A percentile compares a stretch with the other conserved stretches of the same genome.
Conservation (phyloP, 2,113 vertebrate genomes). For the Lepisosteus oculatus region DNA sequence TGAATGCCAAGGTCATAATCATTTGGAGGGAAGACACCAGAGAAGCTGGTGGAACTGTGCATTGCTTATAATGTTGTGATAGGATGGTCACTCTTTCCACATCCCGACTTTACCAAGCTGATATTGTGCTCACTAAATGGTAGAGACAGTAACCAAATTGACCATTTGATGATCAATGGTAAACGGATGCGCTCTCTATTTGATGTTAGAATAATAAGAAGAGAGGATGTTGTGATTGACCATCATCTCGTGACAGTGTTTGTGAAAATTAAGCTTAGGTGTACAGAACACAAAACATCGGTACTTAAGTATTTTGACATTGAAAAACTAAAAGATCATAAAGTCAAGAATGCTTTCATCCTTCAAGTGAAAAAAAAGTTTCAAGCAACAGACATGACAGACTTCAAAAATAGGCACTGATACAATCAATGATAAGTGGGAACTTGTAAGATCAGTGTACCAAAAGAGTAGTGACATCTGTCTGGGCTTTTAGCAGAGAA, state of each 20-base stretch:
- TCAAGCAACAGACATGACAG: not conserved
- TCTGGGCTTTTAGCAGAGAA: not conserved
- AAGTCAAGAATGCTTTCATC: not conserved
- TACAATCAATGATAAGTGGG: not conserved
- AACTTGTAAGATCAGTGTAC: not conserved
- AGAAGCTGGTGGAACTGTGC: constrained; percentile 8
- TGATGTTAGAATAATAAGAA: not conserved
- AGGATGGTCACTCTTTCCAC: constrained; percentile 3
- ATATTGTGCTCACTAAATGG: not conserved
- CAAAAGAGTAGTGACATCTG: not conserved
- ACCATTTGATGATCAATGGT: constrained; percentile 16
- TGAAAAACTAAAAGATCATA: not conserved
- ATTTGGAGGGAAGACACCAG: not conserved
- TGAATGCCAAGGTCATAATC: constrained; percentile 2
- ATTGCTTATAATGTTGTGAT: constrained; percentile 3
- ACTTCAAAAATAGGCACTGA: not conserved
- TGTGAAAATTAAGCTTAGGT: not conserved
- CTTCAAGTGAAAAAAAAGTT: constrained; percentile 7
- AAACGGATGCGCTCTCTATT: not conserved
- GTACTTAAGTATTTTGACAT: not conserved
- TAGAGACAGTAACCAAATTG: constrained; percentile 11
- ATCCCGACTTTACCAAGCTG: not conserved
- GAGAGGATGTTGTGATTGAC: constrained; percentile 13
- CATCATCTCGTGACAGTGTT: not conserved
- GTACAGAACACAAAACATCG: not conserved